Percentiles rank a stretch among this genome's conserved stretches.
These are phyloP conservation scores for Eupeodes luniger DNA, from an alignment of 2,888 invertebrate genomes.

Conservation along the genomic window DNA sequence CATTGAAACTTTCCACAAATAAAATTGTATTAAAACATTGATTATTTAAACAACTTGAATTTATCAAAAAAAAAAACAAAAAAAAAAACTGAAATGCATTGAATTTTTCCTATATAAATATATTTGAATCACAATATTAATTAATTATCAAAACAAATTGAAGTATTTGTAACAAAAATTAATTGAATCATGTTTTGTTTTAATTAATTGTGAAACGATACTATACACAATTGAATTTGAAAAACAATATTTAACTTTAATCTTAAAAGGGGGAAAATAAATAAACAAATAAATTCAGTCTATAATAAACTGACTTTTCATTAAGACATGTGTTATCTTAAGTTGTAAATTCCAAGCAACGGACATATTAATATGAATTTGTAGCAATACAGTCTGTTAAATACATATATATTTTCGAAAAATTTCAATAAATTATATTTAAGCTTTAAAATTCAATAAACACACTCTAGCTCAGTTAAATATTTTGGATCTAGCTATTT, in stretches of 20 bases:
- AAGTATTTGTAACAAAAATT: not conserved
- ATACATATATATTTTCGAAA: too few species aligned
- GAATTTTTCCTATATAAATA: not conserved
- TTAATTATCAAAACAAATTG: not conserved
- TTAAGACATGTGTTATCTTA: not conserved
- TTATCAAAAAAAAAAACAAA: too few species aligned
- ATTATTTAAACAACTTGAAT: too few species aligned
- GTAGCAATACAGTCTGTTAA: too few species aligned
- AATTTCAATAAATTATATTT: too few species aligned
- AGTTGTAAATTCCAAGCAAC: not conserved
- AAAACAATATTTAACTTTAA: conserved; percentile 8
- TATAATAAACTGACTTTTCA: not conserved
- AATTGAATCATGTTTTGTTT: not conserved
- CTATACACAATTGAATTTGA: too few species aligned
- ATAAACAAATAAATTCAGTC: not conserved
- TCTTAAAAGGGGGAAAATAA: conserved; percentile 10
- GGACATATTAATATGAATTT: too few species aligned
- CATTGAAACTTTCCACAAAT: not conserved
- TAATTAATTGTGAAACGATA: not conserved
- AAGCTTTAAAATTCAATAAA: too few species aligned
- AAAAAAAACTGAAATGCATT: too few species aligned
- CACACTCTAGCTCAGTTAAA: too few species aligned
- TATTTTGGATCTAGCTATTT: too few species aligned
- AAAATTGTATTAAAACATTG: not conserved
- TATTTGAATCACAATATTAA: too few species aligned